Evolutionary conservation across 64 coral and sea anemone genomes (phyloP).

Genomic region (Anthopleura sola): DNA sequence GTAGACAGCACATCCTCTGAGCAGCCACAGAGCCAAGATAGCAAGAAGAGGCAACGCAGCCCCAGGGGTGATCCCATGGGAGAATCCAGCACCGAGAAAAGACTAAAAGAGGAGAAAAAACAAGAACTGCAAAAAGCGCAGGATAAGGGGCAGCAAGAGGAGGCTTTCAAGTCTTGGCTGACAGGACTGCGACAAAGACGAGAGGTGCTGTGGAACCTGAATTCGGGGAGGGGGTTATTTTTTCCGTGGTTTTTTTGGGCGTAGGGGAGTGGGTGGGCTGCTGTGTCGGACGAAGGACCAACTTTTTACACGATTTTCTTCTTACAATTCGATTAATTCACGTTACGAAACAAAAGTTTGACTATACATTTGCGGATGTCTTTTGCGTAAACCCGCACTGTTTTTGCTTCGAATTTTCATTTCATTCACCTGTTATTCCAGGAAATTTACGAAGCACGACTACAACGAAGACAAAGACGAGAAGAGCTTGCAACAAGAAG

Average conservation of each 20-base stretch:
- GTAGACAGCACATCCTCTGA: conserved; percentile 14
- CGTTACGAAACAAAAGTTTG: no score
- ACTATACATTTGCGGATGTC: no score
- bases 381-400: no score
- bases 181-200: conserved; percentile 63
- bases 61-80: conserved; percentile 49
- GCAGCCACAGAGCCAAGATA: conserved; percentile 5
- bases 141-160: conserved; percentile 75
- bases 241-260: no score
- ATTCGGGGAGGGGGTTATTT: no score
- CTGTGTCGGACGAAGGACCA: no score
- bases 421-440: not conserved
- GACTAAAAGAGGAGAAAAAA: conserved; percentile 70
- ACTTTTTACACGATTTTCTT: no score
- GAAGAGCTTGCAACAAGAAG: conserved; percentile 57
- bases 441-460: conserved; percentile 71
- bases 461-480: conserved; percentile 52
- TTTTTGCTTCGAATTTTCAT: no score
- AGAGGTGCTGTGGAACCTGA: conserved; percentile 33
- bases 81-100: conserved; percentile 37
- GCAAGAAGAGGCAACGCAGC: conserved; percentile 79
- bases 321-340: no score
- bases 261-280: no score
- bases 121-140: conserved; percentile 55
- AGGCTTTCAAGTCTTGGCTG: conserved; percentile 89